These are phyloP conservation scores for Callithrix jacchus DNA, from an alignment of 2,113 vertebrate species.

Conservation along the genomic window DNA sequence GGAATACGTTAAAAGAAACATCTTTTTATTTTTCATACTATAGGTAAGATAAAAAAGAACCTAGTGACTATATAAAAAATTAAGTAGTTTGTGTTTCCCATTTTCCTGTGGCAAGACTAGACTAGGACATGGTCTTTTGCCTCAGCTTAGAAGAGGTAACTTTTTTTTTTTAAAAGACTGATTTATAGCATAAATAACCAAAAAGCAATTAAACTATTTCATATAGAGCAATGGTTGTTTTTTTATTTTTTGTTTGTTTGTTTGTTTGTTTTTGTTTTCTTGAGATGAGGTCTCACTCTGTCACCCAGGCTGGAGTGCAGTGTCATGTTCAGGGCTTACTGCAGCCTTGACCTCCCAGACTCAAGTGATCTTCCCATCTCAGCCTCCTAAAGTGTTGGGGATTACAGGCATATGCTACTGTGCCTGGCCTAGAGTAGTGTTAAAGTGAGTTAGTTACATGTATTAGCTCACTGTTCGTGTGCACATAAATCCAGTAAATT, in stretches of 20 bases:
- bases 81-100: not conserved
- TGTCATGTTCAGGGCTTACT: too few species aligned
- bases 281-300: too few species aligned
- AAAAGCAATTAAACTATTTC: slow-evolving; percentile 26
- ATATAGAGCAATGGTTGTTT: not conserved
- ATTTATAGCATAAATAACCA: slow-evolving; percentile 10
- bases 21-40: slow-evolving; percentile 73
- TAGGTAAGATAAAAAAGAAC: slow-evolving; percentile 51
- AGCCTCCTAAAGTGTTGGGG: too few species aligned
- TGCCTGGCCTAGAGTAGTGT: not conserved
- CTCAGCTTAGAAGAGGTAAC: not conserved
- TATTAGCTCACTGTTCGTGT: not conserved
- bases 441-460: not conserved
- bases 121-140: slow-evolving; percentile 39
- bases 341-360: too few species aligned
- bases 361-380: too few species aligned
- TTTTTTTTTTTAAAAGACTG: not conserved
- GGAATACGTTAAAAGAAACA: slow-evolving; percentile 55
- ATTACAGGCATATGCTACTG: too few species aligned
- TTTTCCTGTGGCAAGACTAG: slow-evolving; percentile 39
- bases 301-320: too few species aligned
- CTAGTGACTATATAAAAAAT: slow-evolving; percentile 54
- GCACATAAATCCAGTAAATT: not conserved
- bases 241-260: too few species aligned
- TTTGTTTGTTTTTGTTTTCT: too few species aligned